These are phyloP conservation scores for Oreochromis grahami DNA, from an alignment of 2,797 vertebrate genomes.

Conservation along the genomic window DNA sequence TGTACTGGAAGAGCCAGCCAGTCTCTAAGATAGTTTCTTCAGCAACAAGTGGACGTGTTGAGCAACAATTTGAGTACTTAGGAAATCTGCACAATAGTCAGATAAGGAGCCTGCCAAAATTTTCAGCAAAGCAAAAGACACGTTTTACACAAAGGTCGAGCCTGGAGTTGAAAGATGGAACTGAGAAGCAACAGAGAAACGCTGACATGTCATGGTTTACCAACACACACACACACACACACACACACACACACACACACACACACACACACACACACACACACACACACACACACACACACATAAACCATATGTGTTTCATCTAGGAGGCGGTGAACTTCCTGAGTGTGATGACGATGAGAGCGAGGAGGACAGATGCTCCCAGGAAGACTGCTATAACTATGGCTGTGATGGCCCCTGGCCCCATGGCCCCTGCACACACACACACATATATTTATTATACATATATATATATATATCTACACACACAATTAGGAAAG, in stretches of 20 bases:
- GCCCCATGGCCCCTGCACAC: constrained; percentile 84
- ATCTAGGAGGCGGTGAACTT: constrained; percentile 90
- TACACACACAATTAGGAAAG: not conserved
- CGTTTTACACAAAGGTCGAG: not conserved
- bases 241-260: not conserved
- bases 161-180: not conserved
- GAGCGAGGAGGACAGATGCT: constrained; percentile 91
- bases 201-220: not conserved
- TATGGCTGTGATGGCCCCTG: constrained; percentile 93
- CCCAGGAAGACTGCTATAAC: constrained; percentile 94
- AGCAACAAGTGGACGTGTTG: not conserved
- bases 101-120: constrained; percentile 52
- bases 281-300: not conserved
- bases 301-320: not conserved
- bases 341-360: constrained; percentile 90
- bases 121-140: constrained; percentile 15
- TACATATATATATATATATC: not conserved
- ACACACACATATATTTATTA: not conserved
- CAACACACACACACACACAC: not conserved
- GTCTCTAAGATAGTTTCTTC: constrained; percentile 39
- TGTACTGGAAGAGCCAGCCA: constrained; percentile 69
- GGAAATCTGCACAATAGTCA: constrained; percentile 1
- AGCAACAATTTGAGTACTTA: not conserved
- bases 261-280: not conserved
- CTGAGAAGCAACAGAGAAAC: not conserved